phyloP scores from a whole-genome alignment of 1,140 invertebrate genomes.

The Dicyema japonicum region DNA sequence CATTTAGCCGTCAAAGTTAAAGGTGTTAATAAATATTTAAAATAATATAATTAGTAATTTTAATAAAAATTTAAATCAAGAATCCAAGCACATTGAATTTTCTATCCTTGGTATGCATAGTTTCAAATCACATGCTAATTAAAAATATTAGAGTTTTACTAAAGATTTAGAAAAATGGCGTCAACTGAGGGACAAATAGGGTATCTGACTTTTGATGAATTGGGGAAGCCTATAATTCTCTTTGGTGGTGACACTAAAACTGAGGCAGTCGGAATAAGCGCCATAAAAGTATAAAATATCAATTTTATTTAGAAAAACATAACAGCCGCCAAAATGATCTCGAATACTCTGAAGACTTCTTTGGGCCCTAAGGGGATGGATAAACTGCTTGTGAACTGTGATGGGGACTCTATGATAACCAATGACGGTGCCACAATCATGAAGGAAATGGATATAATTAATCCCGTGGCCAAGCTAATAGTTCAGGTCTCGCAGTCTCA shows the following conservation, averaged over 20 bases:
- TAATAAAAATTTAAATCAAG: too few species aligned
- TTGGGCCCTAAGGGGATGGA: constrained; percentile 47
- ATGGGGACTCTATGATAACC: constrained; percentile 84
- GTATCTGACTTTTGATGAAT: too few species aligned
- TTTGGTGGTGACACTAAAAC: not conserved
- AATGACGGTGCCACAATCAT: constrained; percentile 98
- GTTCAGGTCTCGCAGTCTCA: constrained; percentile 89
- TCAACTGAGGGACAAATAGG: not conserved
- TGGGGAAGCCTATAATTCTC: not conserved
- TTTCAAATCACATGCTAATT: too few species aligned
- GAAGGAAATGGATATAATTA: constrained; percentile 91
- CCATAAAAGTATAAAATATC: not conserved
- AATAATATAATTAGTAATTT: too few species aligned
- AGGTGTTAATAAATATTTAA: too few species aligned
- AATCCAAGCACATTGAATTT: too few species aligned
- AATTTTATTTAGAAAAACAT: constrained; percentile 60
- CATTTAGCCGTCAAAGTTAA: too few species aligned
- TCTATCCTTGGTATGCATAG: too few species aligned
- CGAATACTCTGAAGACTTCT: constrained; percentile 55
- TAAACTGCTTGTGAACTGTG: constrained; percentile 48
- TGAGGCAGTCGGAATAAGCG: not conserved
- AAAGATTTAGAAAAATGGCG: too few species aligned
- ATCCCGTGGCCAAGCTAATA: constrained; percentile 82
- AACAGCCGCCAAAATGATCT: constrained; percentile 55
- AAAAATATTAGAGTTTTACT: too few species aligned